A percentile compares a stretch with the other conserved stretches of the same genome.
Evolutionary conservation across 2,888 invertebrate species (phyloP).

Genomic region (Rapana venosa): DNA sequence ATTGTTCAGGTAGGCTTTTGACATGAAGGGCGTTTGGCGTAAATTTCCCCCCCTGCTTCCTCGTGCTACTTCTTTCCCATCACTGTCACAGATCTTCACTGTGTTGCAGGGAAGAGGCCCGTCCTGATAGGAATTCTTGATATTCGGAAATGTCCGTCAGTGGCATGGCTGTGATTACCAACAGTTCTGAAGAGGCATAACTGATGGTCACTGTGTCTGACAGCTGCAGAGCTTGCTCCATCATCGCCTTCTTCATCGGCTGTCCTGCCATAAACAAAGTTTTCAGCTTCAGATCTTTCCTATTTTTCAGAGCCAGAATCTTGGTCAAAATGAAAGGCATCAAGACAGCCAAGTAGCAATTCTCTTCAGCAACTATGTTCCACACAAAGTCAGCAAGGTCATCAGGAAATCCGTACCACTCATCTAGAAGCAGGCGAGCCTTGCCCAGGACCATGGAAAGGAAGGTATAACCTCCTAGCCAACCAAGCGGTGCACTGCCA

Average conservation of each 20-base stretch:
- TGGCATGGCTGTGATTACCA: neutral
- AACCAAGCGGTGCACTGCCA: neutral
- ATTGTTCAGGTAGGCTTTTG: neutral
- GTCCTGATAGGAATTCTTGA: slow-evolving; percentile 18
- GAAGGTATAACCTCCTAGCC: neutral
- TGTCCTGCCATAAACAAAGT: neutral
- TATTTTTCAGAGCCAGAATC: neutral
- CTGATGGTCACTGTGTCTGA: neutral
- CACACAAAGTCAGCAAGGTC: neutral
- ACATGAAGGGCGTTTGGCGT: neutral
- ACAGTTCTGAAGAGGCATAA: neutral
- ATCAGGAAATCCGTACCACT: neutral
- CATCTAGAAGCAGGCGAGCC: neutral
- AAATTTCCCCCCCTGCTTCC: slow-evolving; percentile 14
- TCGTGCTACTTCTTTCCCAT: slow-evolving; percentile 11
- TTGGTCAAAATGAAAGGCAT: neutral
- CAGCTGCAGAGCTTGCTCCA: neutral
- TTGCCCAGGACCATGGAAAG: neutral
- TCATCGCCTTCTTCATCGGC: neutral
- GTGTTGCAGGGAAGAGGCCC: neutral
- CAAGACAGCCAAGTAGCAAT: neutral
- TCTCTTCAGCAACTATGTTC: neutral
- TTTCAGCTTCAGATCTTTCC: neutral
- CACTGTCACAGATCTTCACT: slow-evolving; percentile 10
- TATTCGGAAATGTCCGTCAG: neutral